Evolutionary conservation across 37 sponge, comb jelly and placozoan species (phyloP), one percentile per base, ranked within the genome.

Genomic region (Ephydatia muelleri): DNA sequence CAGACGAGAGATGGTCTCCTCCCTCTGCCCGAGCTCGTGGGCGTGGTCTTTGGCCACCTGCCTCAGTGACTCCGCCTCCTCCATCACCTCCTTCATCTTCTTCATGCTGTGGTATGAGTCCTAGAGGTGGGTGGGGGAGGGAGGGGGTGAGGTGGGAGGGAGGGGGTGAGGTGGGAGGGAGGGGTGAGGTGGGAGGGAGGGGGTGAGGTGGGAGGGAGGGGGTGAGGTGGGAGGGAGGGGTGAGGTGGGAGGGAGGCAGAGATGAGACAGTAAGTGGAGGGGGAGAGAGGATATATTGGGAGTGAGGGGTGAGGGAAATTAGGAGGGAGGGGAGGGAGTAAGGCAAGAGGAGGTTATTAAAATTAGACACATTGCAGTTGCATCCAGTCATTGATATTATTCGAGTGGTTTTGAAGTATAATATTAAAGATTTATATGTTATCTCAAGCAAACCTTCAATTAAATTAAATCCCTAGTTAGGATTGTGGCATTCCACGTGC

Each of bases 31-130:
- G 19, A 57, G 57, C 57, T 13, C 57, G 16, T 57, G 16, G 57
- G 12, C 57, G 16, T 57, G 57, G 57, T 57, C 57, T 21, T 11
- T 57, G 57, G 57, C 57, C 19, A 14, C 57, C 57, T 13, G 57
- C 57, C 57, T 57, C 57, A 57, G 16, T 21, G 1, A 1, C 57
- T 57, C 57, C 57, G 16, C 16, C 57, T 57, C 57, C 57, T 57
- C 57, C 57, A 19, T 21, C 57, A 57, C 16, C 57, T 78, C 65
- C 49, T 78, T 78, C 26, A 64, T 11, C n/a, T 47, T 78, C 57
- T 49, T 78, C 8, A 37, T 25, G 25, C 32, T 64, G 49, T 23
- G 57, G 57, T 78, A 78, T 21, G 27, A 48, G 6, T 57, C 27
- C 26, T 30, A 4, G 38, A 33, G 13, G 28, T 30, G 28, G 13